Conservation (phyloP, 2,888 invertebrate genomes). For the Sicus ferrugineus region DNA sequence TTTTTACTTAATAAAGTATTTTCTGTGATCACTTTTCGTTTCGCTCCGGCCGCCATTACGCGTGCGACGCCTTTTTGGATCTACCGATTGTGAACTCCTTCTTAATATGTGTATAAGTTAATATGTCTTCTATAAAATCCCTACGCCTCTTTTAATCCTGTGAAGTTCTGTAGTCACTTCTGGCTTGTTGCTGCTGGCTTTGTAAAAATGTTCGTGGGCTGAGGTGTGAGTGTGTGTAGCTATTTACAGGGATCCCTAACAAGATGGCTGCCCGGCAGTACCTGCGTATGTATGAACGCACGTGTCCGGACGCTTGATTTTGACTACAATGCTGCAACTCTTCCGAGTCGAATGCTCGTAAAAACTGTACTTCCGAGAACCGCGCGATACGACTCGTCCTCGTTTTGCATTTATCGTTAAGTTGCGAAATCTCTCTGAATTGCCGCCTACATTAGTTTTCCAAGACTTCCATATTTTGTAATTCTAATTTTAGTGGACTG, state of each 20-base stretch:
- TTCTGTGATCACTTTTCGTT: constrained; percentile 36
- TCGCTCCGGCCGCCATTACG: not conserved
- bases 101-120: not conserved
- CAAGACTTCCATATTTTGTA: too few relatives aligned
- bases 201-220: constrained; percentile 15
- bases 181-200: not conserved
- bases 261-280: constrained; percentile 14
- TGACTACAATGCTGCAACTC: too few relatives aligned
- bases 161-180: not conserved
- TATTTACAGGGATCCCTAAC: constrained; percentile 37
- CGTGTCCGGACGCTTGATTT: constrained; percentile 31
- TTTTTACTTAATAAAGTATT: constrained; percentile 38
- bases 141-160: not conserved
- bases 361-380: too few relatives aligned
- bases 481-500: too few relatives aligned
- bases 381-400: too few relatives aligned
- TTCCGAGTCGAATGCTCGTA: too few relatives aligned
- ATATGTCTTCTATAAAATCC: not conserved
- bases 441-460: too few relatives aligned
- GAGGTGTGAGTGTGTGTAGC: constrained; percentile 35
- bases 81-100: constrained; percentile 8
- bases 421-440: too few relatives aligned
- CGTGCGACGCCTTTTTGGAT: not conserved
- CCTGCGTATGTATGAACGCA: constrained; percentile 40
- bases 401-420: too few relatives aligned